phyloP scores from a whole-genome alignment of 2,113 vertebrate genomes.

The Odocoileus virginianus region DNA sequence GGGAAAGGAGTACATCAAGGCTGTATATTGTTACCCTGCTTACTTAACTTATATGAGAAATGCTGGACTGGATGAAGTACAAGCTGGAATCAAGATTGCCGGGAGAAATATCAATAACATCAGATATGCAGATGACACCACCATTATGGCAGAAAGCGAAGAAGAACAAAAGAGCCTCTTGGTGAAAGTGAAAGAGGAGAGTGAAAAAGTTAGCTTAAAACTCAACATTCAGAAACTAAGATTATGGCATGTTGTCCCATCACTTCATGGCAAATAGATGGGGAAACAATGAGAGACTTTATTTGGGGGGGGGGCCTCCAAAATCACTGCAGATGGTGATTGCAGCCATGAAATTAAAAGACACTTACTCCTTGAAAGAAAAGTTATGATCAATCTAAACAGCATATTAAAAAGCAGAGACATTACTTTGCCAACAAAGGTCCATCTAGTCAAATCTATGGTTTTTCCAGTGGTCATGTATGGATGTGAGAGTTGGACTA shows the following conservation, averaged over 20 bases:
- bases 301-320: background rate
- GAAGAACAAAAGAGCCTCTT: background rate
- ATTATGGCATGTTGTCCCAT: background rate
- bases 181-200: background rate
- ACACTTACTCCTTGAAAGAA: background rate
- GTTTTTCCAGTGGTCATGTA: background rate
- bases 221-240: background rate
- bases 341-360: background rate
- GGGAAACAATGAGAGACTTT: background rate
- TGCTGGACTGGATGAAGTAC: background rate
- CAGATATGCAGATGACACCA: background rate
- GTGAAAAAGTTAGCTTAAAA: background rate
- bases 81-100: background rate
- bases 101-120: background rate
- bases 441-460: background rate
- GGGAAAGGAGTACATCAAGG: background rate
- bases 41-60: background rate
- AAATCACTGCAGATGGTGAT: background rate
- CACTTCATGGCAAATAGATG: background rate
- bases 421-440: background rate
- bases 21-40: background rate
- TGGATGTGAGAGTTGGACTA: background rate
- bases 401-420: background rate
- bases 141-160: background rate
- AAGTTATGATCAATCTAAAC: background rate